These are phyloP conservation scores for Schizopygopsis malacanthus DNA, from an alignment of 2,797 vertebrate species.

Conservation along the genomic window DNA sequence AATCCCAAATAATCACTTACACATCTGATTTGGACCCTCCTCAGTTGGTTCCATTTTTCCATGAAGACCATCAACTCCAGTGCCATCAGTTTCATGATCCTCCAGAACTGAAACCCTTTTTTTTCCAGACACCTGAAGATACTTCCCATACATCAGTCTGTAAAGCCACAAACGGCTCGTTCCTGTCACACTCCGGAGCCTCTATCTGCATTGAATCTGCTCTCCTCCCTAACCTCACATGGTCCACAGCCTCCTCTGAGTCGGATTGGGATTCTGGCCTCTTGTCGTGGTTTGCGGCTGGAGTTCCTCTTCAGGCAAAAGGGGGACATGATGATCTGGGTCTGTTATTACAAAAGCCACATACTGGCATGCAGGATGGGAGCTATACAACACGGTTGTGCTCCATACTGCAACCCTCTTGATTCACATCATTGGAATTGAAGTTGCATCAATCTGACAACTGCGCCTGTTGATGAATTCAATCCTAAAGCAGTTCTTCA, in stretches of 20 bases:
- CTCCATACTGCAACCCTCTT: constrained; percentile 67
- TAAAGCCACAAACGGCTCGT: constrained; percentile 58
- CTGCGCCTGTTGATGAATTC: neutral
- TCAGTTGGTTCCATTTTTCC: constrained; percentile 50
- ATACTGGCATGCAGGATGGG: constrained; percentile 67
- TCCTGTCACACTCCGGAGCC: constrained; percentile 63
- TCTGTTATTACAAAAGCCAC: constrained; percentile 73
- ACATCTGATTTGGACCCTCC: constrained; percentile 50
- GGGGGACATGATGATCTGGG: constrained; percentile 58
- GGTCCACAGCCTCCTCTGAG: constrained; percentile 64
- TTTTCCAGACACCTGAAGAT: neutral
- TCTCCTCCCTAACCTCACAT: constrained; percentile 63
- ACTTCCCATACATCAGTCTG: neutral
- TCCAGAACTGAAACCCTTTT: constrained; percentile 37
- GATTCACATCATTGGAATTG: neutral
- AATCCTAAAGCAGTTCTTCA: neutral
- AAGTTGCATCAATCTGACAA: neutral
- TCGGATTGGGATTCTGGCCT: constrained; percentile 77
- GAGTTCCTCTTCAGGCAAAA: neutral
- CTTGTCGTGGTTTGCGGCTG: constrained; percentile 60
- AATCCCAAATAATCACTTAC: neutral
- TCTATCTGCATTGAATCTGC: constrained; percentile 69
- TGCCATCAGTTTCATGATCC: constrained; percentile 21
- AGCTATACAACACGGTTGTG: constrained; percentile 74
- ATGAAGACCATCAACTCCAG: constrained; percentile 33